A percentile compares a stretch with the other conserved stretches of the same genome.
phyloP scores from a whole-genome alignment of 2,797 vertebrate species.

The Mionectes olivaceus region DNA sequence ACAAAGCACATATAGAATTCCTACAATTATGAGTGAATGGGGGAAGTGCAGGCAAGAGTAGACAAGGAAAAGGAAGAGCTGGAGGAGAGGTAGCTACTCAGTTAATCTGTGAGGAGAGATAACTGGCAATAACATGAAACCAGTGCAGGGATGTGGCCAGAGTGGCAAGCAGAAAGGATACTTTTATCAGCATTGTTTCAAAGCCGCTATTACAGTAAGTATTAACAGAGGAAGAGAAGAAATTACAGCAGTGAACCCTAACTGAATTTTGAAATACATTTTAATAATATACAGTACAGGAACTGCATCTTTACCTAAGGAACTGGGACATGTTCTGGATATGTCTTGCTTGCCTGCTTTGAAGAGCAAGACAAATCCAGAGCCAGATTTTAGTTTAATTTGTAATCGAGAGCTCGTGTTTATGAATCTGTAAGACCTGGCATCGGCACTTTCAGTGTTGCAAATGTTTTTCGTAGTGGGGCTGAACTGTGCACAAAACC shows the following conservation, averaged over 20 bases:
- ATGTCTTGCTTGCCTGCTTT: neutral
- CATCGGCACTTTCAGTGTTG: neutral
- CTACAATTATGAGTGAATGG: neutral
- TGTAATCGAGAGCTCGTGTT: neutral
- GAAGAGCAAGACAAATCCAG: neutral
- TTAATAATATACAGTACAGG: neutral
- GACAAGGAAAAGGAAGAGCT: slow-evolving; percentile 19
- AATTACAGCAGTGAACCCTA: neutral
- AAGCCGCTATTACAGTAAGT: slow-evolving; percentile 36
- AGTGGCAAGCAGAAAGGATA: slow-evolving; percentile 9
- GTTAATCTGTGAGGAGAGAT: neutral
- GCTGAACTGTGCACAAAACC: neutral
- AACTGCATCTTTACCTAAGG: neutral
- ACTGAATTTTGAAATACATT: neutral
- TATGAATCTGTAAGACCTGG: neutral
- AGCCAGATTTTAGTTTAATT: neutral
- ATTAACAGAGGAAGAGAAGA: neutral
- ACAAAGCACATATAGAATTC: slow-evolving; percentile 1
- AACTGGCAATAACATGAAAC: neutral
- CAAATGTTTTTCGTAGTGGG: neutral
- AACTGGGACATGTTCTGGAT: neutral
- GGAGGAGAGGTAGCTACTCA: slow-evolving; percentile 5
- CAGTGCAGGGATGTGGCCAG: neutral
- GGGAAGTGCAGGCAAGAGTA: neutral
- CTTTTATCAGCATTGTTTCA: slow-evolving; percentile 39